phyloP scores from a whole-genome alignment of 2,113 vertebrate species.

The Lichenostomus cassidix region DNA sequence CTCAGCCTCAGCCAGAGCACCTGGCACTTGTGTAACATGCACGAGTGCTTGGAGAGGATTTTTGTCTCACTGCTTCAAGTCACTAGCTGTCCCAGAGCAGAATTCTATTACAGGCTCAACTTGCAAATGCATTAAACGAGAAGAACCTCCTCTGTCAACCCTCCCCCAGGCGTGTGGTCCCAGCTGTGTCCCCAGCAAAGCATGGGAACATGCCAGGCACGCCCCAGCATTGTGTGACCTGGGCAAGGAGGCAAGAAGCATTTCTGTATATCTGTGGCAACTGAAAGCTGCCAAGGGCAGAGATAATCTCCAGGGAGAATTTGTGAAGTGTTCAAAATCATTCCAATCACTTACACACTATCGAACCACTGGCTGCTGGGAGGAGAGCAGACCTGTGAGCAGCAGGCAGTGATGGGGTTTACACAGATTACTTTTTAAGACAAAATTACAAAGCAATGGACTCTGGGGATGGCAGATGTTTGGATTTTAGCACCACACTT shows the following conservation, averaged over 20 bases:
- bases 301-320: not conserved
- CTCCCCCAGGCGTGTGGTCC: fast-evolving
- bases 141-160: not conserved
- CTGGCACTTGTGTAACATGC: not conserved
- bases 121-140: not conserved
- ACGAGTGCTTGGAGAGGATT: not conserved
- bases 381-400: constrained; percentile 27
- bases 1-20: not conserved
- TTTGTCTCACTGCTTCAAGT: not conserved
- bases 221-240: not conserved
- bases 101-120: not conserved
- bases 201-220: not conserved
- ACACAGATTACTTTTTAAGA: constrained; percentile 50
- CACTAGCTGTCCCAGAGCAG: not conserved
- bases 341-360: not conserved
- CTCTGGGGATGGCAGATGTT: constrained; percentile 60
- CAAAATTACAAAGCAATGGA: constrained; percentile 47
- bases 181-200: not conserved
- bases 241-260: not conserved
- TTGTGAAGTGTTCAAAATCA: not conserved
- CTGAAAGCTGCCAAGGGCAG: not conserved
- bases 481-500: constrained; percentile 40
- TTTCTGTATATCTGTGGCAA: not conserved
- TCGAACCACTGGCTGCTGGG: not conserved
- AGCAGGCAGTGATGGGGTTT: constrained; percentile 34